Percentiles rank a stretch among this genome's conserved stretches.
Conservation (phyloP, 2,797 vertebrate species). For the Pseudochaenichthys georgianus region DNA sequence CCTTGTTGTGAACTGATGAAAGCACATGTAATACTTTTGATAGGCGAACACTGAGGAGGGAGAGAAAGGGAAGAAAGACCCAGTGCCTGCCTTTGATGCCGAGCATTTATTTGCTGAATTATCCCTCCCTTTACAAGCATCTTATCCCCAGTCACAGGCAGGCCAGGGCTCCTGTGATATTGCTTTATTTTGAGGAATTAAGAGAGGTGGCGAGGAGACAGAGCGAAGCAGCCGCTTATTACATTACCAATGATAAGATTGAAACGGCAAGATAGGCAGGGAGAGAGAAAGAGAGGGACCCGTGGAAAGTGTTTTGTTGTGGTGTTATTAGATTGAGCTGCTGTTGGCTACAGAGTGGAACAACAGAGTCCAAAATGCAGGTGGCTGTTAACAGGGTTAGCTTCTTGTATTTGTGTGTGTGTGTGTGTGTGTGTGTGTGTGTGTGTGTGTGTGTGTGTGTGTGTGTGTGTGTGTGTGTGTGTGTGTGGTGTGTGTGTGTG, state of each 20-base stretch:
- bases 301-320: conserved; percentile 78
- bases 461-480: conserved; percentile 22
- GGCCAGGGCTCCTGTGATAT: conserved; percentile 82
- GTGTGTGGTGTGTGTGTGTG: conserved; percentile 50
- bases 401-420: conserved; percentile 37
- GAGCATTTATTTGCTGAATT: conserved; percentile 84
- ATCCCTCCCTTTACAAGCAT: conserved; percentile 82
- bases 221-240: conserved; percentile 84
- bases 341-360: conserved; percentile 79
- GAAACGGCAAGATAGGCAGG: conserved; percentile 75
- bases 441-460: conserved; percentile 1
- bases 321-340: conserved; percentile 82
- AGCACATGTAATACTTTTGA: conserved; percentile 85
- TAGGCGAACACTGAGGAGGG: conserved; percentile 73
- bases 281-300: conserved; percentile 47
- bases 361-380: conserved; percentile 83
- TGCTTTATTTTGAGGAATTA: conserved; percentile 89
- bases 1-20: conserved; percentile 86
- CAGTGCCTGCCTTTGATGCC: conserved; percentile 78
- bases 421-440: conserved; percentile 17
- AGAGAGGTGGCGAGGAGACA: conserved; percentile 84
- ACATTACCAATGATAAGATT: conserved; percentile 87
- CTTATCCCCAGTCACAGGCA: conserved; percentile 83
- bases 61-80: conserved; percentile 70
- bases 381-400: conserved; percentile 82